Base-by-base conservation (phyloP, 1,140 invertebrate species). In the Lepidurus packardi region DNA sequence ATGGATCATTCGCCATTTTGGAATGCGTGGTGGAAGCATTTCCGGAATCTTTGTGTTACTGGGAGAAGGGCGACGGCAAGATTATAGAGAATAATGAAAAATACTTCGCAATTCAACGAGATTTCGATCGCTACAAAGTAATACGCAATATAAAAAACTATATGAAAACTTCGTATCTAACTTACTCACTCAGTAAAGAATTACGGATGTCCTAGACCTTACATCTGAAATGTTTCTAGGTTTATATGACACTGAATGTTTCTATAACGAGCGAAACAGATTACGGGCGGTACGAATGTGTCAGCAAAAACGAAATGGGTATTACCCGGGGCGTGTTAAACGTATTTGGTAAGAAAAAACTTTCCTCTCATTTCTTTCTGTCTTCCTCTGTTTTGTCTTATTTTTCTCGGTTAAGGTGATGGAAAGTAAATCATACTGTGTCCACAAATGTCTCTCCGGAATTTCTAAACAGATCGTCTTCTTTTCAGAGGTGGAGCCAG, bases 11-110 rank as follows among this genome's bases (percentile, higher is more conserved):
- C 1, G 92, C 90, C 10, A 83, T 86, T 43, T 81, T 89, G 43
- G 86, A 89, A 76, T 88, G 87, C 78, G 80, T 93, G 83, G 90
- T 95, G 0, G 94, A 97, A 85, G 94, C 94, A 0, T 96, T 91
- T 84, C 95, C 96, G 0, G 91, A 93, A 81, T 91, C 93, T 0
- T 87, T 95, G 1, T 90, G 90, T 76, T 93, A 93, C 82, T 98
- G 96, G 96, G 92, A 95, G 82, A 87, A 89, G 44, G 86, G 88
- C 7, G 92, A 94, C 79, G 91, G 91, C n/a, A 87, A 90, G 75
- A 89, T 94, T 8, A 82, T 94, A 1, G 85, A 92, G 89, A 87
- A 88, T 21, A 87, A 87, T 73, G 88, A 90, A 3, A 91, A 93
- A 82, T 92, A 92, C 83, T 87, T 87, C 78, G 90, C 90, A 11